Conservation (phyloP, 2,113 vertebrate genomes). For the Prietella phreatophila region DNA sequence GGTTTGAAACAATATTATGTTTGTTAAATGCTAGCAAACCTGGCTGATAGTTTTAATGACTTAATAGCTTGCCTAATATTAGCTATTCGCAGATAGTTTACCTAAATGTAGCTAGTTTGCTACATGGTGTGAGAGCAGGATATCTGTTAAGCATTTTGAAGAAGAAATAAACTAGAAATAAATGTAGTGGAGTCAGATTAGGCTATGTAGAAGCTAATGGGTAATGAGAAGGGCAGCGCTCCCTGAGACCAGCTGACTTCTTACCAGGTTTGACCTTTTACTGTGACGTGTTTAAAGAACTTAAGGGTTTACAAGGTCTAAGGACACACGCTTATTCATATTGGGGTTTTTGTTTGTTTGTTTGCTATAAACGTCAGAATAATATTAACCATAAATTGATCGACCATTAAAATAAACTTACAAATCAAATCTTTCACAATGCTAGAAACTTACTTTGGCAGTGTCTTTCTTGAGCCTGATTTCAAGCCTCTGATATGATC, state of each 20-base stretch:
- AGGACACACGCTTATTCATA: neutral
- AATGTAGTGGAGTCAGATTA: neutral
- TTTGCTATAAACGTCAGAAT: neutral
- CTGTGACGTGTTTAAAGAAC: neutral
- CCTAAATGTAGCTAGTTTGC: neutral
- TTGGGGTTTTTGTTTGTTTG: neutral
- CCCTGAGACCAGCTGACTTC: neutral
- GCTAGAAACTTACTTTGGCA: neutral
- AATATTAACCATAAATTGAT: neutral
- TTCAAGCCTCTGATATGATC: constrained; percentile 28
- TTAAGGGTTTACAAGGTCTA: neutral
- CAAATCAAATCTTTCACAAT: neutral
- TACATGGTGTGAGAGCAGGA: neutral
- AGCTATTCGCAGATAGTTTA: neutral
- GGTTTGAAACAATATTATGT: neutral
- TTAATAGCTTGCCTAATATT: neutral
- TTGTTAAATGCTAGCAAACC: neutral
- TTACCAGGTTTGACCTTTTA: constrained; percentile 2
- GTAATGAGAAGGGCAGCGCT: neutral
- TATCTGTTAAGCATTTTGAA: neutral
- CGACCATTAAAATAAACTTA: neutral
- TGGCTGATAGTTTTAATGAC: neutral
- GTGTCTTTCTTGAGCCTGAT: neutral
- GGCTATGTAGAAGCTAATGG: neutral
- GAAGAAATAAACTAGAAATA: neutral